Evolutionary conservation across 1,140 invertebrate genomes (phyloP), one percentile per base, ranked within the genome.

Genomic region (Bombus affinis): DNA sequence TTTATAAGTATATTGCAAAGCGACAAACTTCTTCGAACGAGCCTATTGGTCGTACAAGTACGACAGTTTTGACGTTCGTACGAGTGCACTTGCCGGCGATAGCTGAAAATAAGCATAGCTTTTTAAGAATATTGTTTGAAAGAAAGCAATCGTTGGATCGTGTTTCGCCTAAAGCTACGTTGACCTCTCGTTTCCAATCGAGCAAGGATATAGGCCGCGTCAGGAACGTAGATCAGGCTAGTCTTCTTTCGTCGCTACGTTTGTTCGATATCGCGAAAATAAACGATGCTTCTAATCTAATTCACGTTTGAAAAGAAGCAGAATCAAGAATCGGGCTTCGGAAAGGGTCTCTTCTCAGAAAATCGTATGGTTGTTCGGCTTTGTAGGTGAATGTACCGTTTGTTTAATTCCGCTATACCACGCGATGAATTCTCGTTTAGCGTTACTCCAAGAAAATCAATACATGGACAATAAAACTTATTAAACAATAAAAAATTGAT

Each of bases 341-440:
- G 44, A 66, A 76, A 70, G 39, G 74, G 47, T n/a, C 44, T 57
- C 22, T 39, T 57, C 62, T 44, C 37, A 59, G 44, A 53, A 77
- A 70, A 83, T 77, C 73, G 74, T 70, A 83, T 78, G 81, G 47
- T 32, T 59, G 81, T 83, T 42, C 37, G 44, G 81, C 62, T 83
- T 83, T 83, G 62, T 83, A 83, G 81, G 74, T 78, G 81, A 83
- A 78, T 78, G 74, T 78, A 83, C 81, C 81, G 81, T 83, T 83
- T 83, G 62, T 70, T 70, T 66, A 57, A 77, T 78, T 83, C 74
- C 74, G 65, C 37, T 76, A 66, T n/a, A 66, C n/a, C 74, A 35
- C 35, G 32, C 62, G 62, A 66, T 35, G 62, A 62, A 77, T 66
- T 39, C 73, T 12, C 73, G 62, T 76, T 53, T 35, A 12, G 59